Evolutionary conservation across 2,797 vertebrate species (phyloP).

Genomic region (Diplodus puntazzo): DNA sequence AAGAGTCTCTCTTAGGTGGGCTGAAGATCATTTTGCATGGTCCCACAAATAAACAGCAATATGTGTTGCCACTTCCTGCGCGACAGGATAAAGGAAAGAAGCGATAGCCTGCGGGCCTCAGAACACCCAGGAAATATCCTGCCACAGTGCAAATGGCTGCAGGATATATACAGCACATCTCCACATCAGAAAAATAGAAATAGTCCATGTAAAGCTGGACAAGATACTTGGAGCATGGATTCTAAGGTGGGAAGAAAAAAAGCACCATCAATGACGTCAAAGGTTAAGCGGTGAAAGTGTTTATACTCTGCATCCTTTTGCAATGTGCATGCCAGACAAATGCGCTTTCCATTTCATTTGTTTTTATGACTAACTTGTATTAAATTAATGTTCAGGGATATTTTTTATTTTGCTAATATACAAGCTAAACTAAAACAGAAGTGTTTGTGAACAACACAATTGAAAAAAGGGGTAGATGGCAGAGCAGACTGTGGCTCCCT

Average conservation of each 20-base stretch:
- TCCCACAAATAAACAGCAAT: conserved; percentile 54
- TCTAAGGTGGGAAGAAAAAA: background rate
- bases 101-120: conserved; percentile 9
- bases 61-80: conserved; percentile 51
- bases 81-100: conserved; percentile 23
- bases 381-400: conserved; percentile 24
- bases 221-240: background rate
- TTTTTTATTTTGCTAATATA: conserved; percentile 37
- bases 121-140: conserved; percentile 17
- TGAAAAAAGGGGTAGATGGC: conserved; percentile 29
- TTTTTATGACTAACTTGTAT: conserved; percentile 40
- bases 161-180: conserved; percentile 7
- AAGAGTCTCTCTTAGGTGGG: conserved; percentile 49
- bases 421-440: conserved; percentile 44
- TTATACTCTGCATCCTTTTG: background rate
- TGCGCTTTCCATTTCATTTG: conserved; percentile 34
- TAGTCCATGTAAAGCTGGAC: background rate
- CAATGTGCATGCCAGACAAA: conserved; percentile 18
- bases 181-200: conserved; percentile 1
- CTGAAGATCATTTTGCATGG: conserved; percentile 50
- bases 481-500: conserved; percentile 45
- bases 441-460: conserved; percentile 50
- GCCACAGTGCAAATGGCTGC: conserved; percentile 3
- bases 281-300: background rate
- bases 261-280: background rate